Evolutionary conservation across 2,888 invertebrate genomes (phyloP).

Genomic region (Strigamia crassipes): DNA sequence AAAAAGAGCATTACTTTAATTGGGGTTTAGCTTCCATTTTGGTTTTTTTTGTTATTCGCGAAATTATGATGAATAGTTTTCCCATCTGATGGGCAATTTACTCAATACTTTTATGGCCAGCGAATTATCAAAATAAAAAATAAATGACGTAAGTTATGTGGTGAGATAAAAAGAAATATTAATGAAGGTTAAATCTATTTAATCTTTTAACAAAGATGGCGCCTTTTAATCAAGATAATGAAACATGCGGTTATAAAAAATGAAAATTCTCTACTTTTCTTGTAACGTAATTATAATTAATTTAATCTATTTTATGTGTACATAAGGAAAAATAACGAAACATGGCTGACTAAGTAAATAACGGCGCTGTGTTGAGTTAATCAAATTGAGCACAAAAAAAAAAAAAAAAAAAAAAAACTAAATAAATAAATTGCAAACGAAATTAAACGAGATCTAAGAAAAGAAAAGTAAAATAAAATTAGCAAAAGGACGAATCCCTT

Average conservation of each 20-base stretch:
- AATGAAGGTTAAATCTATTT: neutral
- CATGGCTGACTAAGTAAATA: neutral
- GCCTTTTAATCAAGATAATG: constrained; percentile 4
- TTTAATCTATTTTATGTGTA: neutral
- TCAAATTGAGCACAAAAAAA: constrained; percentile 9
- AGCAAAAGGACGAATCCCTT: constrained; percentile 16
- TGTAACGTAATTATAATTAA: neutral
- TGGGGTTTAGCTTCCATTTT: neutral
- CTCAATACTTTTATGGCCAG: neutral
- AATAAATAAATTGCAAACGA: neutral
- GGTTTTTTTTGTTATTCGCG: neutral
- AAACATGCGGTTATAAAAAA: neutral
- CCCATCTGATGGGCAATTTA: neutral
- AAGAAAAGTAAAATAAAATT: neutral
- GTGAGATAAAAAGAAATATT: neutral
- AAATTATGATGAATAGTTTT: constrained; percentile 10
- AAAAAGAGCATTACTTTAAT: constrained; percentile 4
- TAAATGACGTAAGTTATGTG: neutral
- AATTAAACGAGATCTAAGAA: neutral
- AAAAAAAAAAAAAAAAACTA: neutral
- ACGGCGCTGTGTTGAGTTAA: neutral
- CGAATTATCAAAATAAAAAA: neutral
- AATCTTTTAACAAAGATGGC: constrained; percentile 2
- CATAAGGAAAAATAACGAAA: neutral
- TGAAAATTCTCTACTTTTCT: neutral